Conservation (phyloP, 1,140 invertebrate species). For the Eumaeus atala region DNA sequence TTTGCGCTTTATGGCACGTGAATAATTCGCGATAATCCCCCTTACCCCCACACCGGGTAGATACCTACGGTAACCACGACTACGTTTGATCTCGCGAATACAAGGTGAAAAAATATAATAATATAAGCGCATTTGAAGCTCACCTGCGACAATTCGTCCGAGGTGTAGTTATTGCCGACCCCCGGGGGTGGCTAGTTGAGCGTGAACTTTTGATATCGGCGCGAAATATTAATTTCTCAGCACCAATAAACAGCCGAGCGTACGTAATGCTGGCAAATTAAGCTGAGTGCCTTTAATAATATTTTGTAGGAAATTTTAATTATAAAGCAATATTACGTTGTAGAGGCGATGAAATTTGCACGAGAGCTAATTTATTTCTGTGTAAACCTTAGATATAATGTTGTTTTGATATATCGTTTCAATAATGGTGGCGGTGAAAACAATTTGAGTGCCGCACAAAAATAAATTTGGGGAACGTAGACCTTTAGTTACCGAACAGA, state of each 20-base stretch:
- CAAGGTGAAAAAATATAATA: slow-evolving; percentile 58
- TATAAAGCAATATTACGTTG: slow-evolving; percentile 48
- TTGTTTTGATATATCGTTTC: slow-evolving; percentile 11
- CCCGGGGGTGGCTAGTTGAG: slow-evolving; percentile 65
- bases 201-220: slow-evolving; percentile 72
- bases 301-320: slow-evolving; percentile 66
- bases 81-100: slow-evolving; percentile 63
- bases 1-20: slow-evolving; percentile 70
- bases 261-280: slow-evolving; percentile 69
- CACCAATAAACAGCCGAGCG: slow-evolving; percentile 62
- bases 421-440: background rate
- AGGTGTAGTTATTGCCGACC: slow-evolving; percentile 59
- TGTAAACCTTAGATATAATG: slow-evolving; percentile 29
- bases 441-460: too few relatives aligned
- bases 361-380: slow-evolving; percentile 45
- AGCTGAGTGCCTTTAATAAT: slow-evolving; percentile 67
- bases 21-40: slow-evolving; percentile 65
- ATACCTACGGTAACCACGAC: slow-evolving; percentile 46
- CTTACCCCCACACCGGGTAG: slow-evolving; percentile 15
- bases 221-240: slow-evolving; percentile 72
- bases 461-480: too few relatives aligned
- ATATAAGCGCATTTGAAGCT: slow-evolving; percentile 66
- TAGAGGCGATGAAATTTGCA: slow-evolving; percentile 39
- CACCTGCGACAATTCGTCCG: slow-evolving; percentile 65
- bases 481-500: too few relatives aligned